Base-by-base conservation (phyloP, 2,888 invertebrate species). In the Leucophenga montana region DNA sequence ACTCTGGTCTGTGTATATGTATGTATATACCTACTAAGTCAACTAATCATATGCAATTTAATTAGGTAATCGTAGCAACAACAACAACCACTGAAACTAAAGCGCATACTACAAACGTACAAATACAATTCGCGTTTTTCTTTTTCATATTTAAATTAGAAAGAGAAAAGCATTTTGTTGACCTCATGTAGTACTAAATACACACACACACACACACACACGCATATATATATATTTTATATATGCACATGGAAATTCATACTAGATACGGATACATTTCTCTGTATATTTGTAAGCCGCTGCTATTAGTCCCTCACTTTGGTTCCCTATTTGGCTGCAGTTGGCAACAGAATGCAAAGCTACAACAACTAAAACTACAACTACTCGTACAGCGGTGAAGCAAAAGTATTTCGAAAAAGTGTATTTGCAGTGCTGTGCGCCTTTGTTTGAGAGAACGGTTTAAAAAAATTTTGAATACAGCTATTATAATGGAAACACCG, bases 21-120 rank as follows among this genome's bases (percentile, higher is more conserved):
- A 27, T 27, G 3, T n/a, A 6, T n/a, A 46, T n/a, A 46, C 46
- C 18, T 50, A 62, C 44, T 62, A 14, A 46, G 62, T 62, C 61
- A 62, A 62, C 62, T 33, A 62, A 62, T 46, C 62, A 62, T 62
- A 62, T 62, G 62, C 62, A 62, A 62, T 62, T 62, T 62, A 62
- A 62, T 62, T 62, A 62, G 46, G 46, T 62, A 46, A 62, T 61
- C 61, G 46, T 57, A 71, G 62, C 16, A 31, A 48, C 54, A 33
- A 14, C 33, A 46, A 53, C 13, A 62, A 54, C 20, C 50, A 69
- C 61, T 59, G 31, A 62, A 22, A 62, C 20, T 46, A 62, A 62
- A 62, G 22, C 50, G 6, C 18, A 50, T 16, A 16, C 3, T 27
- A 27, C 22, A 20, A 46, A 44, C 39, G 5, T 39, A 39, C 39